These are phyloP conservation scores for Synergus umbraculus DNA, from an alignment of 2,888 invertebrate species.

Conservation along the genomic window DNA sequence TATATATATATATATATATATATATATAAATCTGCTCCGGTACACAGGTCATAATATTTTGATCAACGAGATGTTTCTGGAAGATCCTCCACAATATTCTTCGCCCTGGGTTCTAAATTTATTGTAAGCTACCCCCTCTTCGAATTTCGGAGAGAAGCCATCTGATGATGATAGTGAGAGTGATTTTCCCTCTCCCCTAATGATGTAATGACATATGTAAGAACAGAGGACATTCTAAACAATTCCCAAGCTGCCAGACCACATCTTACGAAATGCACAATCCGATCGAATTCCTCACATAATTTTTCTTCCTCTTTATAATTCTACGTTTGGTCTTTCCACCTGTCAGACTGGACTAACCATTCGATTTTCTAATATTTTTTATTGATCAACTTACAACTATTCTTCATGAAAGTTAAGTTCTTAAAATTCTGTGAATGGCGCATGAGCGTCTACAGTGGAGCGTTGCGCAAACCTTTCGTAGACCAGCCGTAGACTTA, in stretches of 20 bases:
- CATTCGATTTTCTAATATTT: no score
- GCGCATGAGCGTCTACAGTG: no score
- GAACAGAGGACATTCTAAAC: conserved; percentile 14
- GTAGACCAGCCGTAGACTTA: no score
- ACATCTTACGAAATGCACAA: conserved; percentile 39
- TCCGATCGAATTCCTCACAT: conserved; percentile 35
- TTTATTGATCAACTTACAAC: no score
- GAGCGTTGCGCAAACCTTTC: no score
- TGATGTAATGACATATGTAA: conserved; percentile 16
- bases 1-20: no score
- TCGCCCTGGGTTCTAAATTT: not conserved
- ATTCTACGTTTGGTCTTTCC: not conserved
- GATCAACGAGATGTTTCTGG: not conserved
- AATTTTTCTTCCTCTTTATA: conserved; percentile 34
- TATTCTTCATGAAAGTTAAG: no score
- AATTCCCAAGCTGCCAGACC: conserved; percentile 34
- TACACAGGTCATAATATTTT: not conserved
- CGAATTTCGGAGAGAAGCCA: not conserved
- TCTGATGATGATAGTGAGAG: not conserved
- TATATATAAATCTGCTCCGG: not conserved
- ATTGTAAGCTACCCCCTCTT: not conserved
- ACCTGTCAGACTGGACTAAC: no score
- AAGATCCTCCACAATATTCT: not conserved
- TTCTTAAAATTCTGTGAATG: no score
- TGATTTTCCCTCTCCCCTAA: not conserved